Conservation (phyloP, 2,113 vertebrate species). For the Tursiops truncatus region DNA sequence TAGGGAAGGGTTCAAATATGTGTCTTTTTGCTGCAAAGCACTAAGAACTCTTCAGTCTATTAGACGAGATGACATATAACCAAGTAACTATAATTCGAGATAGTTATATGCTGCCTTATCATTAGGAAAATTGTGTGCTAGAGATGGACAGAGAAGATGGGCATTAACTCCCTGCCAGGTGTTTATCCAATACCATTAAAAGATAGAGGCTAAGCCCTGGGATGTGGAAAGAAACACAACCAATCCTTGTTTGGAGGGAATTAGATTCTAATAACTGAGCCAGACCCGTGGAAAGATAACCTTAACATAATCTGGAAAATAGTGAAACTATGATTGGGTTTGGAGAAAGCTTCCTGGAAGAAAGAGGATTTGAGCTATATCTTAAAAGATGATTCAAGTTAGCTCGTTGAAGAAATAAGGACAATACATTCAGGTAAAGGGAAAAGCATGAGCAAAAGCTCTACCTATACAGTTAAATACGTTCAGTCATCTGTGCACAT, state of each 20-base stretch:
- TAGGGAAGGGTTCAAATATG: not conserved
- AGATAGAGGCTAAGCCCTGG: not conserved
- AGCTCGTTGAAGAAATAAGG: not conserved
- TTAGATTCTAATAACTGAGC: conserved; percentile 5
- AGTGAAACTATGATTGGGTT: not conserved
- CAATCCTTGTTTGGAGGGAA: not conserved
- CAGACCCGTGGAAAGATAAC: not conserved
- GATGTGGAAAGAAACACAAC: not conserved
- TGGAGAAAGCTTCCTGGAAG: not conserved
- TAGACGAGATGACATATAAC: not conserved
- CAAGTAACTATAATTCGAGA: not conserved
- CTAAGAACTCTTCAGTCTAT: not conserved
- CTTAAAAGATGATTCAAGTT: not conserved
- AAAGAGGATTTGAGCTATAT: not conserved
- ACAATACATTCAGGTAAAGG: not conserved
- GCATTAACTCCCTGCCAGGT: not conserved
- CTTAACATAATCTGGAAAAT: conserved; percentile 2
- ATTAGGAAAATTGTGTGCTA: not conserved
- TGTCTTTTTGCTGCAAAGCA: conserved; percentile 13
- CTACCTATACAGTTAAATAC: rapidly evolving
- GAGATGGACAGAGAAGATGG: not conserved
- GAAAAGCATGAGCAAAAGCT: not conserved
- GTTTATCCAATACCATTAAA: not conserved
- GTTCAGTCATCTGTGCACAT: not conserved
- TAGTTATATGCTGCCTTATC: not conserved